A percentile compares a stretch with the other conserved stretches of the same genome.
Evolutionary conservation across 2,113 vertebrate genomes (phyloP).

Genomic region (Potamarius usumacintae): DNA sequence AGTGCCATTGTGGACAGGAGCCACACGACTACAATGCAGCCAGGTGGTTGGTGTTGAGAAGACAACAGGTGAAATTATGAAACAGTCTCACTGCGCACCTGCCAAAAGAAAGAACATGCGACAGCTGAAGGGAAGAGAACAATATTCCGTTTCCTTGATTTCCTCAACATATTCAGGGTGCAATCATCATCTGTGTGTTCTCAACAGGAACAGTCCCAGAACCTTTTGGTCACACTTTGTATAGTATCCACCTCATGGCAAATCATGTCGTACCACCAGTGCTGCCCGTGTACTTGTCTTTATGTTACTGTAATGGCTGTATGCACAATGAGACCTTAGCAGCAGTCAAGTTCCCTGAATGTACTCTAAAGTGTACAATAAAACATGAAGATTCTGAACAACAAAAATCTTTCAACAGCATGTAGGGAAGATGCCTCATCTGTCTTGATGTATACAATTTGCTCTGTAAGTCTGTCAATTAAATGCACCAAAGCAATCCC

Average conservation of each 20-base stretch:
- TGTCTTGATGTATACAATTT: background rate
- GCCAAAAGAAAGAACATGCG: slow-evolving; percentile 35
- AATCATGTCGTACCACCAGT: background rate
- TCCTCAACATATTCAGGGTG: background rate
- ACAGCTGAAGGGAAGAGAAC: slow-evolving; percentile 3
- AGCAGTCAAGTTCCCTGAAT: background rate
- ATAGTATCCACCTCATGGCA: background rate
- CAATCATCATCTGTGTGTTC: background rate
- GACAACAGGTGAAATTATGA: slow-evolving; percentile 26
- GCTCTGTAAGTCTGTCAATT: too few relatives aligned
- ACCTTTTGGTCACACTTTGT: background rate
- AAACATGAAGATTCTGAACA: background rate
- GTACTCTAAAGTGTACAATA: background rate
- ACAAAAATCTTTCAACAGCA: background rate
- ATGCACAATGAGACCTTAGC: background rate
- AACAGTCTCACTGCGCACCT: slow-evolving; percentile 54
- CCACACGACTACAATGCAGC: slow-evolving; percentile 49
- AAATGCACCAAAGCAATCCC: background rate
- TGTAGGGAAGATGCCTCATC: background rate
- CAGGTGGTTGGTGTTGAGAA: slow-evolving; percentile 43
- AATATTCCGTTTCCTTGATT: background rate
- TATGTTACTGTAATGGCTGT: background rate
- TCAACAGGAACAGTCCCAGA: background rate
- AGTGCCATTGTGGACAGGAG: slow-evolving; percentile 81
- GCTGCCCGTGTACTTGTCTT: background rate